Conservation (phyloP, 2,113 vertebrate genomes). For the Turdus rufiventris region DNA sequence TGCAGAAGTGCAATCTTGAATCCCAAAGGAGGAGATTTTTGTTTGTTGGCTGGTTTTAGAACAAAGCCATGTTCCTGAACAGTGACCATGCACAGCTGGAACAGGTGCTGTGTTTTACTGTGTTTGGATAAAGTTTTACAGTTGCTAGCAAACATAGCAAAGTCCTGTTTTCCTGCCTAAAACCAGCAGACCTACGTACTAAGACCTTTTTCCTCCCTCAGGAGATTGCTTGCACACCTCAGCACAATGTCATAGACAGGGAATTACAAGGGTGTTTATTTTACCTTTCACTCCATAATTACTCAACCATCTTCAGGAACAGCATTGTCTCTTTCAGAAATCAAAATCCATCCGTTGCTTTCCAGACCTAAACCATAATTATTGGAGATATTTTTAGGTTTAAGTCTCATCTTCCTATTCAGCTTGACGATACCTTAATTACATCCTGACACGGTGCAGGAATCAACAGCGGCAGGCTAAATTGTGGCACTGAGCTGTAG, state of each 20-base stretch:
- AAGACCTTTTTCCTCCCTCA: background rate
- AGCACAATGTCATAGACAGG: background rate
- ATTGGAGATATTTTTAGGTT: slow-evolving; percentile 69
- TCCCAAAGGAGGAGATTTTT: background rate
- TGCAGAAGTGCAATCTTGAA: background rate
- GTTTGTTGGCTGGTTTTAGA: background rate
- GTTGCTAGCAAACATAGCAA: background rate
- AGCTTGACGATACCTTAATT: slow-evolving; percentile 61
- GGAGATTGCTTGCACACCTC: background rate
- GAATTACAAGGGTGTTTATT: slow-evolving; percentile 5
- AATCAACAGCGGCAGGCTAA: slow-evolving; percentile 11
- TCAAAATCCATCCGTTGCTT: background rate
- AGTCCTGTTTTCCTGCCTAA: background rate
- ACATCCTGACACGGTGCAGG: slow-evolving; percentile 43
- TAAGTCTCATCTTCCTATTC: slow-evolving; percentile 55
- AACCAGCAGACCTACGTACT: background rate
- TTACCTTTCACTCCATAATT: slow-evolving; percentile 9
- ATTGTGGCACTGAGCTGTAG: background rate
- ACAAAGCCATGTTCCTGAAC: background rate
- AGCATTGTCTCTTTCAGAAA: slow-evolving; percentile 31
- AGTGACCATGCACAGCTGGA: background rate
- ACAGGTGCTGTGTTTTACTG: background rate
- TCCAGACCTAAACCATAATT: slow-evolving; percentile 63
- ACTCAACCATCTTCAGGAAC: slow-evolving; percentile 14
- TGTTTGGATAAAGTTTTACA: background rate